Evolutionary conservation across 1,140 invertebrate species (phyloP).

Genomic region (Mesaphorura yosii): DNA sequence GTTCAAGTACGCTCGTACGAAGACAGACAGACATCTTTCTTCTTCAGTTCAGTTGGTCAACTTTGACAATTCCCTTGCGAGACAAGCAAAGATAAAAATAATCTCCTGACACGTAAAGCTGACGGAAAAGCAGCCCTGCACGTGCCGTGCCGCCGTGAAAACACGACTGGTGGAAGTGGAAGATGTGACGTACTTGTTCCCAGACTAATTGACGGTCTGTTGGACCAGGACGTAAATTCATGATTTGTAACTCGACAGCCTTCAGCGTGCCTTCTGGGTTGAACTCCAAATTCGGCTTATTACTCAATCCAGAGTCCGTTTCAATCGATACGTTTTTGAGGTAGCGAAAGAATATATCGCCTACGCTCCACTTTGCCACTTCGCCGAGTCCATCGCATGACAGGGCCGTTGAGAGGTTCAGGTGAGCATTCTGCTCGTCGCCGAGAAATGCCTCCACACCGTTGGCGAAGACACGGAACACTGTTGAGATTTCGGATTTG

Average conservation of each 20-base stretch:
- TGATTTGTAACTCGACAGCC: slow-evolving; percentile 77
- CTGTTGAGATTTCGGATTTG: slow-evolving; percentile 73
- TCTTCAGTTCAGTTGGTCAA: no score
- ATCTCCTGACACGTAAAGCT: no score
- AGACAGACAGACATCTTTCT: no score
- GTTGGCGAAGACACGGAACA: slow-evolving; percentile 79
- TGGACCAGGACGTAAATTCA: slow-evolving; percentile 62
- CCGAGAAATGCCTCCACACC: slow-evolving; percentile 75
- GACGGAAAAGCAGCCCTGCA: no score
- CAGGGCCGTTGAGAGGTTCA: slow-evolving; percentile 64
- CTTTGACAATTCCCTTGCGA: no score
- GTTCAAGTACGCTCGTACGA: no score
- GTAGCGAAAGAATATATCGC: slow-evolving; percentile 61
- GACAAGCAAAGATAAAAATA: no score
- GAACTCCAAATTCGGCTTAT: slow-evolving; percentile 13
- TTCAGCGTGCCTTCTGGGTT: slow-evolving; percentile 76
- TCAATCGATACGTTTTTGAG: slow-evolving; percentile 54
- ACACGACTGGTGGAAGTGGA: no score
- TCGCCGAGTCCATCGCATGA: slow-evolving; percentile 60
- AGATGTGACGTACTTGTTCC: slow-evolving; percentile 61
- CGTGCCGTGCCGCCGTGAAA: no score
- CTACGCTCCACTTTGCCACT: slow-evolving; percentile 56
- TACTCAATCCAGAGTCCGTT: slow-evolving; percentile 2
- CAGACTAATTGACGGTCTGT: slow-evolving; percentile 64
- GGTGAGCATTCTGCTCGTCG: slow-evolving; percentile 49